Evolutionary conservation across 2,888 invertebrate genomes (phyloP).

Genomic region (Acanthosepion pharaonis): DNA sequence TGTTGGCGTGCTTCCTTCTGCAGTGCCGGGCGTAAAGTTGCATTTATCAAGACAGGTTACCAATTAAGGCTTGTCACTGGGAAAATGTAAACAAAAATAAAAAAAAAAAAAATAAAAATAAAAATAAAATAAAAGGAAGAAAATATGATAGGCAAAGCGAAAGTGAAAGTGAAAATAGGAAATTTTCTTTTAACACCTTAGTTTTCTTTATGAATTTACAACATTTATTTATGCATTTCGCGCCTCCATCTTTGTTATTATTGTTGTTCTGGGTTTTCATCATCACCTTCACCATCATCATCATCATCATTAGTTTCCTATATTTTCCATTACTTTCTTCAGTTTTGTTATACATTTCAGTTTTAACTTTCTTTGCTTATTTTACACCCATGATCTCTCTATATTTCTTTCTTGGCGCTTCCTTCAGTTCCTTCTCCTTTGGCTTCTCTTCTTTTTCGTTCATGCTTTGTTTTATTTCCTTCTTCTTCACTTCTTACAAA

Average conservation of each 20-base stretch:
- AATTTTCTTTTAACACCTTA: not conserved
- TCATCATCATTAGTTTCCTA: no score
- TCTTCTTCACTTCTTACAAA: no score
- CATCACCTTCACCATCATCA: no score
- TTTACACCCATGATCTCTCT: no score
- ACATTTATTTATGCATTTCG: not conserved
- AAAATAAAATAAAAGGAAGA: not conserved
- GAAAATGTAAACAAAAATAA: not conserved
- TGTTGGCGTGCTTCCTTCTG: not conserved
- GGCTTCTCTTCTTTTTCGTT: no score
- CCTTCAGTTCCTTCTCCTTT: no score
- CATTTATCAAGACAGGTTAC: conserved; percentile 6
- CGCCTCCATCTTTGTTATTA: not conserved
- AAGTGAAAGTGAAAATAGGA: not conserved
- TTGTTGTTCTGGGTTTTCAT: not conserved
- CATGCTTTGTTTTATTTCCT: no score
- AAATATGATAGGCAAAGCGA: not conserved
- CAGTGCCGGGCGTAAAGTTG: conserved; percentile 33
- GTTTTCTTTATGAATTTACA: not conserved
- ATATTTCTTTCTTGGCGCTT: no score
- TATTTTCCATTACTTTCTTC: no score
- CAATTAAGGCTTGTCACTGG: not conserved
- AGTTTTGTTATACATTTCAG: no score
- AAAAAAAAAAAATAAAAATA: not conserved
- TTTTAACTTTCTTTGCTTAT: no score